Conservation (phyloP, 2,888 invertebrate species). For the Dryocosmus kuriphilus region DNA sequence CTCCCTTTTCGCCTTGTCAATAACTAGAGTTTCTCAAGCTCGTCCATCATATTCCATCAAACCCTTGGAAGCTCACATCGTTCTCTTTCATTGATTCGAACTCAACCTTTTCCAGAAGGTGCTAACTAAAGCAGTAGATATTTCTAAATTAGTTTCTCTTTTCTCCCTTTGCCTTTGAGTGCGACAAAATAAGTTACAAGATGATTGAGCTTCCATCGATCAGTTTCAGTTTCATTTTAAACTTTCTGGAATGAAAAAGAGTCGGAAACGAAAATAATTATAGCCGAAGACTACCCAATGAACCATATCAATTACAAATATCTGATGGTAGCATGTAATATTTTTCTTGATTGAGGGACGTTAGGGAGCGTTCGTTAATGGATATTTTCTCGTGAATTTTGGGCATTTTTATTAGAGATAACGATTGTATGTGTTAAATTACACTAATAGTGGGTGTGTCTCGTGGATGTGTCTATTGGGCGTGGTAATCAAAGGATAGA, state of each 20-base stretch:
- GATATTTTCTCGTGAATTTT: too few species aligned
- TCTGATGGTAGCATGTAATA: too few species aligned
- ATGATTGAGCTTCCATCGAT: slow-evolving; percentile 31
- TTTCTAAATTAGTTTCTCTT: slow-evolving; percentile 68
- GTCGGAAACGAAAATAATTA: background rate
- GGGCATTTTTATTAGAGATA: too few species aligned
- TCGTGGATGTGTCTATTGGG: too few species aligned
- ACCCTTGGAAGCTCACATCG: slow-evolving; percentile 61
- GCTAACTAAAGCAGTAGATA: slow-evolving; percentile 64
- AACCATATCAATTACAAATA: background rate
- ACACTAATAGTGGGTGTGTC: too few species aligned
- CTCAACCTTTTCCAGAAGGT: slow-evolving; percentile 59
- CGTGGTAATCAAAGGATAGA: too few species aligned
- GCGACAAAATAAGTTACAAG: slow-evolving; percentile 15
- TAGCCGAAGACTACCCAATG: background rate
- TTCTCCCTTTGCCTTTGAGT: slow-evolving; percentile 44
- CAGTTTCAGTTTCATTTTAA: slow-evolving; percentile 23
- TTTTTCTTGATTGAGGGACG: too few species aligned
- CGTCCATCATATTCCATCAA: slow-evolving; percentile 74
- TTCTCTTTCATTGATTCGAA: slow-evolving; percentile 55
- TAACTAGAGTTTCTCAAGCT: slow-evolving; percentile 64
- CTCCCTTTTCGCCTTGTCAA: slow-evolving; percentile 50
- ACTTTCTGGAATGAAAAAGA: background rate
- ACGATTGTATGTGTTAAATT: too few species aligned
- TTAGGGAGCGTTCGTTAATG: too few species aligned